Base-by-base conservation (phyloP, 2,888 invertebrate species). In the Andrena marginata region DNA sequence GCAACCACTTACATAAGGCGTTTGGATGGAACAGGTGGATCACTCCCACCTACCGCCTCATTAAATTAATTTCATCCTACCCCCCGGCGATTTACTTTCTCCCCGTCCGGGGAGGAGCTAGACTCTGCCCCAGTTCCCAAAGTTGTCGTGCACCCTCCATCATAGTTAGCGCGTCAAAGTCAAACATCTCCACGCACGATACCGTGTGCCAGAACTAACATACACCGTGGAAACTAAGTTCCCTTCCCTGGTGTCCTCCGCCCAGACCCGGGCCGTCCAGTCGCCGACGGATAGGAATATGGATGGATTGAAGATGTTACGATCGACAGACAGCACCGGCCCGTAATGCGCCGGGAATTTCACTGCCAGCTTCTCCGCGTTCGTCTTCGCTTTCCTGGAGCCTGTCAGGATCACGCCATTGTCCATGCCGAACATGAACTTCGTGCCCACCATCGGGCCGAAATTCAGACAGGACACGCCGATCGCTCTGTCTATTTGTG, bases 261-360 rank as follows among this genome's bases (percentile, higher is more conserved):
- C 97, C 98, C 99, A 99, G 82, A 99, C 97, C 77, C 97, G 95
- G 0, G 98, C 97, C 8, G 97, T 97, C 97, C 98, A 98, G 93
- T 99, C 98, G 0, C 99, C 99, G 3, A 99, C 96, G 0, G 98
- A 98, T 56, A 99, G 94, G 93, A 99, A 99, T 93, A 98, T 98
- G 94, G 99, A 98, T 0, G 98, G 96, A 94, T 98, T 98, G 35
- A 97, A 97, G 1, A 98, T 97, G 94, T 99, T 99, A 72, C 99
- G 95, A 92, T 98, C 97, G n/a, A 99, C 95, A 0, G 98, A 96
- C 89, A 97, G 96, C 0, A 99, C 97, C 0, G 98, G 98, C 0
- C 99, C 99, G 69, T 97, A 95, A 90, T 98, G 98, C 48, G 91
- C 90, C 10, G 85, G 89, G 80, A 92, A 92, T 71, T 88, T 87